Conservation (phyloP, 2,797 vertebrate genomes). For the Lemur catta region DNA sequence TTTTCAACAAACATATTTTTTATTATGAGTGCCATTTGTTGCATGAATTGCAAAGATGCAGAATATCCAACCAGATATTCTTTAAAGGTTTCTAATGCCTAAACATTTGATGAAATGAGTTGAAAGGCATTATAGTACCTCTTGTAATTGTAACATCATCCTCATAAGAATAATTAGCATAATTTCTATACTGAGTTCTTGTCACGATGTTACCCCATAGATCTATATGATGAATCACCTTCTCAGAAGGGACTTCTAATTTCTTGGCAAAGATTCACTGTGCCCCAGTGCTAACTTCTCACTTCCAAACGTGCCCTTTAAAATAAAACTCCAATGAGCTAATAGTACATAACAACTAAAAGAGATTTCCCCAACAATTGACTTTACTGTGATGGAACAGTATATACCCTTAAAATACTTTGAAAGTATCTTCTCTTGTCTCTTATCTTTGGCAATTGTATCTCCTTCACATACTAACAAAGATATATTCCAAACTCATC, state of each 20-base stretch:
- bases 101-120: not conserved
- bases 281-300: not conserved
- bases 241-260: not conserved
- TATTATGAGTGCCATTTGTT: not conserved
- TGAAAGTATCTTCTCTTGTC: not conserved
- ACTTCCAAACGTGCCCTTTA: not conserved
- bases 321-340: not conserved
- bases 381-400: not conserved
- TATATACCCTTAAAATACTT: not conserved
- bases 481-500: not conserved
- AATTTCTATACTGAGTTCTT: not conserved
- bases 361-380: not conserved
- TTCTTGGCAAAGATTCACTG: not conserved
- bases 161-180: not conserved
- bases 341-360: not conserved
- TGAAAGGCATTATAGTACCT: not conserved
- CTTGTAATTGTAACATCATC: not conserved
- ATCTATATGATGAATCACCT: not conserved
- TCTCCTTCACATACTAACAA: not conserved
- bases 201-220: not conserved
- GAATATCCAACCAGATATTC: not conserved
- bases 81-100: not conserved
- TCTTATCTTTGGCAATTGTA: not conserved
- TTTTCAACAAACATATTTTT: conserved; percentile 32
- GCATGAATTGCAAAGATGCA: not conserved